These are phyloP conservation scores for Cryptus armator DNA, from an alignment of 2,888 invertebrate genomes.

Conservation along the genomic window DNA sequence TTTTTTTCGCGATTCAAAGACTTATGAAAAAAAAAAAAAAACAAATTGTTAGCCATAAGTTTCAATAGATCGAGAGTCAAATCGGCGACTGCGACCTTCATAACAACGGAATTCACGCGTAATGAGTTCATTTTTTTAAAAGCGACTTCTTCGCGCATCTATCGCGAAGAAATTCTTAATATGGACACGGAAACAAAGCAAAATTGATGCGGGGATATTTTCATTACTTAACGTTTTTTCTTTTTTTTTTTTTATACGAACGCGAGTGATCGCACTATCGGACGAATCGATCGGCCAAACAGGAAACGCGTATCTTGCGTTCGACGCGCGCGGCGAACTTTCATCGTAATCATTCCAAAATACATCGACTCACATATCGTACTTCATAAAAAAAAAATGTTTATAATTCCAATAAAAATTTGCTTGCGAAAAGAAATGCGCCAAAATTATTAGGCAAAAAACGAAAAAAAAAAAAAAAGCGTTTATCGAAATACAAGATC, in stretches of 20 bases:
- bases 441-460: too few species aligned
- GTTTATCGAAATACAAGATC: constrained; percentile 11
- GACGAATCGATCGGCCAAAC: constrained; percentile 46
- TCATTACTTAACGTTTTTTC: constrained; percentile 10
- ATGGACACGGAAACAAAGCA: constrained; percentile 38
- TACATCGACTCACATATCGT: neutral
- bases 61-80: constrained; percentile 14
- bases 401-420: neutral
- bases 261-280: constrained; percentile 53
- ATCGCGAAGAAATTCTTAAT: constrained; percentile 47
- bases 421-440: neutral
- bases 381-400: neutral
- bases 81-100: constrained; percentile 56
- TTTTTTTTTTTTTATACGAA: constrained; percentile 48
- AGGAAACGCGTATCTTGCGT: constrained; percentile 19
- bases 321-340: constrained; percentile 16
- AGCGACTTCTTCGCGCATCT: constrained; percentile 47
- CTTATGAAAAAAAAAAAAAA: neutral
- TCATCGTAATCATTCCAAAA: neutral
- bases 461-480: neutral
- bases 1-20: constrained; percentile 20
- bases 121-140: constrained; percentile 8
- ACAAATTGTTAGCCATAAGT: neutral
- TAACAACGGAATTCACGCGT: constrained; percentile 60
- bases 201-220: constrained; percentile 50